A percentile compares a stretch with the other conserved stretches of the same genome.
Conservation (phyloP, 2,797 vertebrate genomes). For the Siniperca obscura region DNA sequence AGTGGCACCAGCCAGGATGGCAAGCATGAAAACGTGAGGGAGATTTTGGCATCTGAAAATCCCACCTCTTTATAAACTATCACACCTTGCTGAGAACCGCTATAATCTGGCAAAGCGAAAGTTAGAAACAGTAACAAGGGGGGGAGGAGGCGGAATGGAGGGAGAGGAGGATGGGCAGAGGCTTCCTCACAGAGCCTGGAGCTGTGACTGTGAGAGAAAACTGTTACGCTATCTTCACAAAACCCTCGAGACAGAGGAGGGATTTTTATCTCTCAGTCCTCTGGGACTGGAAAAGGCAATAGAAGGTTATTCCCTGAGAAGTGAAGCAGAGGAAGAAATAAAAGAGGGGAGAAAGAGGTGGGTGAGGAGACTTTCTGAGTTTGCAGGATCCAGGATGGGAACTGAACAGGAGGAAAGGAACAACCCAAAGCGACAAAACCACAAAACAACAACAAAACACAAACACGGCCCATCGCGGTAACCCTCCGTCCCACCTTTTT, state of each 20-base stretch:
- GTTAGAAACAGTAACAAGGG: conserved; percentile 42
- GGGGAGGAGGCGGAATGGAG: conserved; percentile 11
- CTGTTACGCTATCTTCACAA: conserved; percentile 78
- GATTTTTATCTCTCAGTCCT: conserved; percentile 80
- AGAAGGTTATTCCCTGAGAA: conserved; percentile 81
- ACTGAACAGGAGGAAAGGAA: conserved; percentile 45
- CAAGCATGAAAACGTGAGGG: conserved; percentile 6
- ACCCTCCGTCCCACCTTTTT: conserved; percentile 60
- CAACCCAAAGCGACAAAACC: conserved; percentile 65
- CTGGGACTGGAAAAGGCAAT: conserved; percentile 75
- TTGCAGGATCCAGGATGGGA: conserved; percentile 55
- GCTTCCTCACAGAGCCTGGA: conserved; percentile 76
- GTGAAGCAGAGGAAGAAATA: conserved; percentile 62
- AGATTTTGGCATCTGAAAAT: conserved; percentile 20
- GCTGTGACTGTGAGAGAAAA: conserved; percentile 78
- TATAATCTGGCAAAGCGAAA: conserved; percentile 52
- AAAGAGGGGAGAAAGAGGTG: conserved; percentile 36
- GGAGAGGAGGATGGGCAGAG: conserved; percentile 57
- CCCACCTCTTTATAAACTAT: background rate
- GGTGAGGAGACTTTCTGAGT: conserved; percentile 51
- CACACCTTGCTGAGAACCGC: conserved; percentile 64
- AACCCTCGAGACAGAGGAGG: conserved; percentile 72
- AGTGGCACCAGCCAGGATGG: background rate
- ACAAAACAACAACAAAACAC: conserved; percentile 70
- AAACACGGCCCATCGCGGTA: conserved; percentile 51